Conservation (phyloP, 2,113 vertebrate species). For the Turnix velox region DNA sequence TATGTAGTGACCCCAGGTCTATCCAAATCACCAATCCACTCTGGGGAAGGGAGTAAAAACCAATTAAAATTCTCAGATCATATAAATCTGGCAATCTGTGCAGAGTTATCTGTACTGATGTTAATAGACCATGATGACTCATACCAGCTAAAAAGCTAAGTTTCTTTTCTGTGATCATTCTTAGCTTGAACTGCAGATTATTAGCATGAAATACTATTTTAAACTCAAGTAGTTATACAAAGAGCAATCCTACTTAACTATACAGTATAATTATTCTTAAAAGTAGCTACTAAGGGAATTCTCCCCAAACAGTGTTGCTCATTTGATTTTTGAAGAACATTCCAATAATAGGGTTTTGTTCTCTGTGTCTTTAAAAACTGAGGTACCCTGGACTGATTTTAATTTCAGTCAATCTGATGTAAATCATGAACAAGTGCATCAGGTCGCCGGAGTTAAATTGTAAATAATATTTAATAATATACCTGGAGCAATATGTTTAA, state of each 20-base stretch:
- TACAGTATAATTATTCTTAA: neutral
- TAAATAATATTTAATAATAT: neutral
- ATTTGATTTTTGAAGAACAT: neutral
- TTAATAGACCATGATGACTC: neutral
- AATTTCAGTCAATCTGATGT: neutral
- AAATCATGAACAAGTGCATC: neutral
- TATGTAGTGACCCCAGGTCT: neutral
- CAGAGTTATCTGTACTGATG: neutral
- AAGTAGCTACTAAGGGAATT: neutral
- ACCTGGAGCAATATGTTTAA: neutral
- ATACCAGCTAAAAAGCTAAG: neutral
- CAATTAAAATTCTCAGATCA: neutral
- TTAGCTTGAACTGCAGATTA: neutral
- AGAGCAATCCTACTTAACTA: neutral
- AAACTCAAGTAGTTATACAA: neutral
- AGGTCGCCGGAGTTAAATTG: neutral
- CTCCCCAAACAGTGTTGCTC: neutral
- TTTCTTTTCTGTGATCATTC: neutral
- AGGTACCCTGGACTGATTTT: neutral
- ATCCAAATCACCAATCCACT: neutral
- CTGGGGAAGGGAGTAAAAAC: neutral
- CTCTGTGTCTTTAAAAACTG: neutral
- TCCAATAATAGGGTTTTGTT: neutral
- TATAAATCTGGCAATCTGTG: neutral
- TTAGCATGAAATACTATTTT: neutral